These are phyloP conservation scores for Drosophila lacertosa DNA, from an alignment of 1,140 invertebrate genomes.

Conservation along the genomic window DNA sequence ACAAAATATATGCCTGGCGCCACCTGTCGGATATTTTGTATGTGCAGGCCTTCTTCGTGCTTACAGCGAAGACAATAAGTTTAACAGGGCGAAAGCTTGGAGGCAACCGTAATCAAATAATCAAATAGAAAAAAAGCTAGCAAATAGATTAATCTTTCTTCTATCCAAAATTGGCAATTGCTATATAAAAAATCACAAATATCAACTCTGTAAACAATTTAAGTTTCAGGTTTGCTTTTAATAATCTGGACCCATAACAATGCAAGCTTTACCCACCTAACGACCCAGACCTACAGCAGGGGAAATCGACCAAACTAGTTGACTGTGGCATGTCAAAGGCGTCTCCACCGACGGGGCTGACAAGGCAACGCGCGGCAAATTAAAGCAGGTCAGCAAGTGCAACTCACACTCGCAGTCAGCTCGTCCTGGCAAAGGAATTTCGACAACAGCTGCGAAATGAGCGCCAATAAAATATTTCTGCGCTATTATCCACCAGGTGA, in stretches of 20 bases:
- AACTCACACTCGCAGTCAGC: background rate
- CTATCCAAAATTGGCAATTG: too few species aligned
- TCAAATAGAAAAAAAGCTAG: too few species aligned
- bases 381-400: conserved; percentile 77
- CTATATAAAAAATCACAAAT: too few species aligned
- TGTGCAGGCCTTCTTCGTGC: background rate
- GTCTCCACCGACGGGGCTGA: conserved; percentile 1
- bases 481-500: conserved; percentile 89
- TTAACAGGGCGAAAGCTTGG: background rate
- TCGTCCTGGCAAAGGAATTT: conserved; percentile 45
- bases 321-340: conserved; percentile 22
- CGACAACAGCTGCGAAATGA: conserved; percentile 84
- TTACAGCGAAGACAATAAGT: background rate
- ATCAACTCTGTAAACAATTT: too few species aligned
- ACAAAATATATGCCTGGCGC: background rate
- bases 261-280: conserved; percentile 5
- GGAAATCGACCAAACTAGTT: conserved; percentile 68
- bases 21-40: conserved; percentile 14
- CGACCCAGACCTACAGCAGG: conserved; percentile 59
- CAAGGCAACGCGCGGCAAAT: conserved; percentile 57
- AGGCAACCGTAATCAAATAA: too few species aligned
- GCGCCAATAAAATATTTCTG: conserved; percentile 87
- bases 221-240: too few species aligned
- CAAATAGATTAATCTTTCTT: too few species aligned
- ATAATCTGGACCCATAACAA: background rate